Conservation (phyloP, 2,888 invertebrate species). For the Xanthorhoe spadicearia region DNA sequence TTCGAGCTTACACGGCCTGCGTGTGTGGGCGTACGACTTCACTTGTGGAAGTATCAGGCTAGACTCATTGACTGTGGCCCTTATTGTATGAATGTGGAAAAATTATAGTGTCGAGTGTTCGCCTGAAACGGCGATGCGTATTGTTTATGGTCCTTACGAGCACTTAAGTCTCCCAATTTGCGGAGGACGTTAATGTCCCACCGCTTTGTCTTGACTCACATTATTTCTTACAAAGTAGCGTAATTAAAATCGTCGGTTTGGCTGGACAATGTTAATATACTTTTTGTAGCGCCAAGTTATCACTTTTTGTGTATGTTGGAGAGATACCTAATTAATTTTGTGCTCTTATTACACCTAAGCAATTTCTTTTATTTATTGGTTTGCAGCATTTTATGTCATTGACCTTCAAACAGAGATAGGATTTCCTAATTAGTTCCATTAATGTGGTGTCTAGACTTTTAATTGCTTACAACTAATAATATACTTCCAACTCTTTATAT, state of each 20-base stretch:
- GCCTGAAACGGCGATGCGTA: constrained; percentile 79
- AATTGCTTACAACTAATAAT: too few relatives aligned
- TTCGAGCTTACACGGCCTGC: constrained; percentile 73
- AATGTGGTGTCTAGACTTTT: too few relatives aligned
- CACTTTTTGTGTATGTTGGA: constrained; percentile 16
- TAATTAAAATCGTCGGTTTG: constrained; percentile 70
- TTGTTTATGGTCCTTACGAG: constrained; percentile 77
- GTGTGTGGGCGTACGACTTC: constrained; percentile 74
- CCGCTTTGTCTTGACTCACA: constrained; percentile 72
- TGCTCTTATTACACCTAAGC: constrained; percentile 18
- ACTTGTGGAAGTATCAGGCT: constrained; percentile 81
- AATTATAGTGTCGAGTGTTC: constrained; percentile 82
- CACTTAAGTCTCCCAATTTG: constrained; percentile 81
- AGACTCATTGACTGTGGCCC: constrained; percentile 85
- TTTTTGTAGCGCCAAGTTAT: constrained; percentile 46
- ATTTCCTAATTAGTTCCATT: background rate
- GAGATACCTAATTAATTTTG: constrained; percentile 29
- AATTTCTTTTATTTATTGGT: constrained; percentile 14
- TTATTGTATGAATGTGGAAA: constrained; percentile 85
- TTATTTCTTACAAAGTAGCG: constrained; percentile 74
- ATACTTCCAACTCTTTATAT: too few relatives aligned
- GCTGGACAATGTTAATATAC: constrained; percentile 53
- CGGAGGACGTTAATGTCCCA: constrained; percentile 71
- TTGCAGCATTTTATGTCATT: background rate
- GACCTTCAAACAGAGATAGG: background rate